A percentile compares a stretch with the other conserved stretches of the same genome.
These are phyloP conservation scores for Amphipoea oculea DNA, from an alignment of 2,888 invertebrate species.

Conservation along the genomic window DNA sequence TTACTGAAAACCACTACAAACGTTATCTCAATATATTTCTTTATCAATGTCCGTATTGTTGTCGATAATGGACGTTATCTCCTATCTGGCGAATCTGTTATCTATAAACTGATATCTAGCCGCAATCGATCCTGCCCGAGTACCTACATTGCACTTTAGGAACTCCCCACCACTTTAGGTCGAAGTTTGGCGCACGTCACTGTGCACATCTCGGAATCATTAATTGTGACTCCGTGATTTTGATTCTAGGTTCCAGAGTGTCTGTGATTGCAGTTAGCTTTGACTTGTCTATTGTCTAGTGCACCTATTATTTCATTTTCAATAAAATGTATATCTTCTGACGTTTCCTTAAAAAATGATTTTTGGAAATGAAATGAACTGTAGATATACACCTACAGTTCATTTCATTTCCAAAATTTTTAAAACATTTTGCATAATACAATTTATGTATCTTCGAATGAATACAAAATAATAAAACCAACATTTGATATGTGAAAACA, in stretches of 20 bases:
- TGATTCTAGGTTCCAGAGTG: conserved; percentile 6
- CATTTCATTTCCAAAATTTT: neutral
- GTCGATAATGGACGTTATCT: conserved; percentile 82
- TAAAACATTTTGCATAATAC: neutral
- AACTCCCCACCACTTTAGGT: neutral
- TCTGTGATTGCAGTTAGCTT: neutral
- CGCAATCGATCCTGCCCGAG: conserved; percentile 60
- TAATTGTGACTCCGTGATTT: conserved; percentile 1
- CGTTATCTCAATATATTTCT: conserved; percentile 63
- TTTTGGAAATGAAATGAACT: too few species aligned
- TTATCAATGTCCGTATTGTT: conserved; percentile 75
- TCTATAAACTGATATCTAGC: conserved; percentile 60
- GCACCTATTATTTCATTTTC: neutral
- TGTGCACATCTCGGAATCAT: neutral
- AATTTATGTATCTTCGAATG: neutral
- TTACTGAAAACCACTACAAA: conserved; percentile 63
- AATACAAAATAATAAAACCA: neutral
- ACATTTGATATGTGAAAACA: neutral
- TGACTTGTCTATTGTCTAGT: neutral
- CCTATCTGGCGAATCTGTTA: conserved; percentile 69
- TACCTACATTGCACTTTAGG: conserved; percentile 9
- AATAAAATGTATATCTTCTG: neutral
- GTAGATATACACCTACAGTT: too few species aligned
- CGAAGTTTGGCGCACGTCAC: neutral
- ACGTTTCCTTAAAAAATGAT: neutral